Conservation (phyloP, 2,113 vertebrate species). For the Campylorhamphus procurvoides region DNA sequence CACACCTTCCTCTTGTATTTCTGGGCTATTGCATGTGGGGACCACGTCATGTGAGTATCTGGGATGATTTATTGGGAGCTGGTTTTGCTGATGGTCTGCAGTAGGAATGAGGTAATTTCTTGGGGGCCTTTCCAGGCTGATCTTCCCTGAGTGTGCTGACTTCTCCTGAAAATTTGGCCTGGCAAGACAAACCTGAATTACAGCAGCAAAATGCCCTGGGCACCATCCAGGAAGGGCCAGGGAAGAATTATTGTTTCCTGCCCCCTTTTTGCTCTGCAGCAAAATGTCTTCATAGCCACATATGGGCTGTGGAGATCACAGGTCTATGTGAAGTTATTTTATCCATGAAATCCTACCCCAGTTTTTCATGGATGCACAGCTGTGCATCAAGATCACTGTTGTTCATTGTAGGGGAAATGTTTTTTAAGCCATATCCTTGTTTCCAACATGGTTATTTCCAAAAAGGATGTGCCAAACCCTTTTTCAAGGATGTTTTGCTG, state of each 20-base stretch:
- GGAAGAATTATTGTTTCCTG: not conserved
- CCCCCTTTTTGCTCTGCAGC: not conserved
- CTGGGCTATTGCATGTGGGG: not conserved
- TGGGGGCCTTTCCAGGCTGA: not conserved
- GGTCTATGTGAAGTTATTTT: not conserved
- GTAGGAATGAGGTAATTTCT: not conserved
- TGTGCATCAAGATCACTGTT: not conserved
- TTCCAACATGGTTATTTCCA: not conserved
- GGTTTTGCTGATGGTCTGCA: not conserved
- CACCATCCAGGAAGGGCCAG: rapidly evolving
- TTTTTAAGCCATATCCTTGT: not conserved
- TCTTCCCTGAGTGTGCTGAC: not conserved
- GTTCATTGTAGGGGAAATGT: not conserved
- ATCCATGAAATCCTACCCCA: not conserved
- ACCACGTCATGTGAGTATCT: rapidly evolving
- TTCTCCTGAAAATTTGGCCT: not conserved
- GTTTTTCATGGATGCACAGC: not conserved
- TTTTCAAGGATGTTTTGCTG: rapidly evolving
- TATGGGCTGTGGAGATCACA: rapidly evolving
- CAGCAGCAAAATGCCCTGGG: not conserved
- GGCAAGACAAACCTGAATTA: not conserved
- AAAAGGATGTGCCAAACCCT: not conserved
- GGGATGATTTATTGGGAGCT: not conserved
- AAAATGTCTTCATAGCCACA: not conserved
- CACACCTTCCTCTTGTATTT: not conserved